These are phyloP conservation scores for Parnassius apollo DNA, from an alignment of 2,888 invertebrate genomes.

Conservation along the genomic window DNA sequence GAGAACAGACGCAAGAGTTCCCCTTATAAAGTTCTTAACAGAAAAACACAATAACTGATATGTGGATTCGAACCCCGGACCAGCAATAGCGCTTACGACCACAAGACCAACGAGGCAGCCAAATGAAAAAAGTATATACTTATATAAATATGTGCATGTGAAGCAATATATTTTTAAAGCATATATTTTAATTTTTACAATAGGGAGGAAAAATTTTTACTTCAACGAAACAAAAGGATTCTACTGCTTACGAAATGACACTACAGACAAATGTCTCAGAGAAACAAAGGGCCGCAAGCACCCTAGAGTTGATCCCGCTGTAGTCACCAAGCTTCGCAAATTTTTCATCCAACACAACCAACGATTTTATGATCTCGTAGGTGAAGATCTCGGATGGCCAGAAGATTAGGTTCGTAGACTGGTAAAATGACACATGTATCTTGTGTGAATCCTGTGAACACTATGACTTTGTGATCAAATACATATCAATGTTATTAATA, in stretches of 20 bases:
- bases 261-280: slow-evolving; percentile 90
- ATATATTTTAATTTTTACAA: slow-evolving; percentile 31
- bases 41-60: too few relatives aligned
- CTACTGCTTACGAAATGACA: slow-evolving; percentile 93
- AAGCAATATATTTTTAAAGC: not conserved
- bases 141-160: not conserved
- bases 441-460: slow-evolving; percentile 32
- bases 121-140: not conserved
- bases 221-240: slow-evolving; percentile 98
- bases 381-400: slow-evolving; percentile 96
- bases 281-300: slow-evolving; percentile 92
- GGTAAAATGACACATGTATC: slow-evolving; percentile 28
- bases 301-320: slow-evolving; percentile 90
- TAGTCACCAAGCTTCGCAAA: slow-evolving; percentile 88
- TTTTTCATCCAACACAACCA: slow-evolving; percentile 96
- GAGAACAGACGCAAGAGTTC: too few relatives aligned
- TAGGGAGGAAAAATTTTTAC: slow-evolving; percentile 93
- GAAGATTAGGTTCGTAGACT: slow-evolving; percentile 82
- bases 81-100: too few relatives aligned
- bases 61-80: too few relatives aligned
- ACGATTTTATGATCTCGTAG: slow-evolving; percentile 95
- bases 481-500: slow-evolving; percentile 58
- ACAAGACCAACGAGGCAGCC: too few relatives aligned
- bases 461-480: slow-evolving; percentile 57
- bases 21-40: too few relatives aligned